Conservation (phyloP, 1,140 invertebrate species). For the Brachionus paranguensis region DNA sequence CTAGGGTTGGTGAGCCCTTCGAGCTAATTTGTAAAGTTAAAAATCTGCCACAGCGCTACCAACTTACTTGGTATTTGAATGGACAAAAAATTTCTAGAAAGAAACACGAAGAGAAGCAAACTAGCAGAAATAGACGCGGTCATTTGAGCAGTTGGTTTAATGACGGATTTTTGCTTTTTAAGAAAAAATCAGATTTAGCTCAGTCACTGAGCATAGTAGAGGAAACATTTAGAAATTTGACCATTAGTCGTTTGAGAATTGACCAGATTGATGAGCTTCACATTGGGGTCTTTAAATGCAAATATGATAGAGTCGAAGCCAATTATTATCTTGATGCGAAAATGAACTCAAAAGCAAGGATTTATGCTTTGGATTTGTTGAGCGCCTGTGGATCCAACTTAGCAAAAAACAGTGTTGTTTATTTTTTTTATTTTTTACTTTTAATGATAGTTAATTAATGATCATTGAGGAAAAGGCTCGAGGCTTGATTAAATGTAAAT, state of each 20-base stretch:
- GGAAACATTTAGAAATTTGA: background rate
- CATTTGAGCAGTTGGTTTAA: background rate
- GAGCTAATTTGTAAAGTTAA: conserved; percentile 10
- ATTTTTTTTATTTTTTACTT: background rate
- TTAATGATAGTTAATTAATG: background rate
- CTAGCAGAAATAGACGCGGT: background rate
- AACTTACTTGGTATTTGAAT: conserved; percentile 1
- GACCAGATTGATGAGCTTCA: background rate
- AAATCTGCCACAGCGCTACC: background rate
- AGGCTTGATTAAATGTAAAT: background rate
- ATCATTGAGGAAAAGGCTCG: background rate
- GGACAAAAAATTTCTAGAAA: background rate
- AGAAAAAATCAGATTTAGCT: background rate
- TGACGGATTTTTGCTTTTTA: background rate
- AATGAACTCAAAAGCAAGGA: background rate
- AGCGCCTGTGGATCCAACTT: background rate
- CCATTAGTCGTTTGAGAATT: conserved; percentile 1
- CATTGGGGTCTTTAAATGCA: conserved; percentile 19
- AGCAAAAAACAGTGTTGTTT: background rate
- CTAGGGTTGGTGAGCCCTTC: background rate
- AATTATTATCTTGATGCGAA: conserved; percentile 14
- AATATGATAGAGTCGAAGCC: background rate
- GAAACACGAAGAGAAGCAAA: background rate
- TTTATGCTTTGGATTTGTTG: background rate
- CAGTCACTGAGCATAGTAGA: background rate